Percentiles rank a stretch among this genome's conserved stretches.
These are phyloP conservation scores for Pterostichus niger DNA, from an alignment of 2,888 invertebrate species.

Conservation along the genomic window DNA sequence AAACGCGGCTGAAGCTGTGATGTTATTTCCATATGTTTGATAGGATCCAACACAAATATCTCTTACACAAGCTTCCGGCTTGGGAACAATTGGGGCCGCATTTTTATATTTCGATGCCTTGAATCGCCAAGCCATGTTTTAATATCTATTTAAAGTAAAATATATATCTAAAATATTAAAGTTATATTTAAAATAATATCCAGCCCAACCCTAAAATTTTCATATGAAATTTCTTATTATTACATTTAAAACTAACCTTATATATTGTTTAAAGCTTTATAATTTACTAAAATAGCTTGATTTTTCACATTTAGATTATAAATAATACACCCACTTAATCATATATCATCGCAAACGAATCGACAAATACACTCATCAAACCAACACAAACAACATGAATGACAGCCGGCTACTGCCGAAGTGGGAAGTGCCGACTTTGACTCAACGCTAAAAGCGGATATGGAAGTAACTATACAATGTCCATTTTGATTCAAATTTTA, in stretches of 20 bases:
- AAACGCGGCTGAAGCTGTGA: constrained; percentile 94
- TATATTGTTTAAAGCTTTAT: constrained; percentile 20
- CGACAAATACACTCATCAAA: constrained; percentile 56
- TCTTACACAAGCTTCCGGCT: constrained; percentile 92
- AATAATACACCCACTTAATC: constrained; percentile 62
- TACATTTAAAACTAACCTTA: constrained; percentile 50
- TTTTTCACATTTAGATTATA: constrained; percentile 63
- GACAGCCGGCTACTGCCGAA: constrained; percentile 65
- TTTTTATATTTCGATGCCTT: constrained; percentile 99
- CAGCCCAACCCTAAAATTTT: constrained; percentile 59
- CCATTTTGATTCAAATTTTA: constrained; percentile 31
- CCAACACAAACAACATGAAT: constrained; percentile 67
- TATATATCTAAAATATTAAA: constrained; percentile 35
- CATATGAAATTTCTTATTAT: background rate
- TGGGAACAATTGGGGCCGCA: constrained; percentile 96
- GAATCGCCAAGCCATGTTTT: constrained; percentile 94
- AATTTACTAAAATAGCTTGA: background rate
- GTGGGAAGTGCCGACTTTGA: constrained; percentile 41
- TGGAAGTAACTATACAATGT: constrained; percentile 24
- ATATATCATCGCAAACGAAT: constrained; percentile 55
- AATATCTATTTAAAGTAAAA: constrained; percentile 4
- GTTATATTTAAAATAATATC: constrained; percentile 12
- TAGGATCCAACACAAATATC: constrained; percentile 96
- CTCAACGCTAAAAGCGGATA: constrained; percentile 56
- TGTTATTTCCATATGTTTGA: constrained; percentile 97